Conservation (phyloP, 2,113 vertebrate genomes). For the Verasper variegatus region DNA sequence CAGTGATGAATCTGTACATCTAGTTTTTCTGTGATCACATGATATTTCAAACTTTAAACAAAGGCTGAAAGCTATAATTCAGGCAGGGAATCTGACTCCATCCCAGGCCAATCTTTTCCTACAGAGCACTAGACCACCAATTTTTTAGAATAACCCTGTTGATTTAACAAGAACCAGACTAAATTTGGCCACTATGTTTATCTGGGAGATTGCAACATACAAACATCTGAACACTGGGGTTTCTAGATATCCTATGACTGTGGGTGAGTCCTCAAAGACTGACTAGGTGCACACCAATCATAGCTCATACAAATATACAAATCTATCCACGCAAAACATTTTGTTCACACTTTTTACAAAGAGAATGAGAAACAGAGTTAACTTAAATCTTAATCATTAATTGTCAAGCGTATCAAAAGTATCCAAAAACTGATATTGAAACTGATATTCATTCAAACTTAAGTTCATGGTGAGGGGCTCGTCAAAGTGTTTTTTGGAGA, state of each 20-base stretch:
- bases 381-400: background rate
- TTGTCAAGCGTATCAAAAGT: background rate
- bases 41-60: conserved; percentile 4
- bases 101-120: background rate
- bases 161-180: background rate
- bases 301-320: background rate
- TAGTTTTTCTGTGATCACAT: background rate
- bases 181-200: background rate
- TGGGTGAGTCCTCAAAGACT: background rate
- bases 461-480: too few relatives aligned
- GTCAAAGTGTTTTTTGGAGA: too few relatives aligned
- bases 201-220: background rate
- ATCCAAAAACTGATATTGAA: background rate
- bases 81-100: background rate
- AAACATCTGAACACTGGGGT: background rate
- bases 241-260: background rate
- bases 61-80: background rate
- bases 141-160: background rate
- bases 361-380: background rate
- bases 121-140: background rate
- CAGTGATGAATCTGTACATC: background rate
- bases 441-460: too few relatives aligned
- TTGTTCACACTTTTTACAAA: background rate
- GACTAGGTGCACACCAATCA: background rate
- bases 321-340: background rate